phyloP scores from a whole-genome alignment of 2,113 vertebrate genomes.

The Aspiorhynchus laticeps region DNA sequence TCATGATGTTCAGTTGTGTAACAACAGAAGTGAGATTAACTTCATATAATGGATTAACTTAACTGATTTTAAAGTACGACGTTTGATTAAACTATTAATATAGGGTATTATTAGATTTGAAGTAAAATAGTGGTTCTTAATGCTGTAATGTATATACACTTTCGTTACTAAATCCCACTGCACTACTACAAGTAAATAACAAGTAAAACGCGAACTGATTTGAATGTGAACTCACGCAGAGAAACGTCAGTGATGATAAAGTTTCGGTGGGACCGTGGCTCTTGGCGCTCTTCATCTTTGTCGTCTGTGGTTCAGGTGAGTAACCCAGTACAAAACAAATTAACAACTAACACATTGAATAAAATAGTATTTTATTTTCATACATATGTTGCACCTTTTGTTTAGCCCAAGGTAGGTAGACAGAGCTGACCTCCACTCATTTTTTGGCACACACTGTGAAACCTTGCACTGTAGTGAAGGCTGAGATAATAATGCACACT shows the following conservation, averaged over 20 bases:
- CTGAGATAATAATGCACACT: constrained; percentile 25
- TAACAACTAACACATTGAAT: neutral
- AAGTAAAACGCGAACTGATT: neutral
- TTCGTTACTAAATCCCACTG: neutral
- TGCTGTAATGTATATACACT: neutral
- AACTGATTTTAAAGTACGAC: neutral
- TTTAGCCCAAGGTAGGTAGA: neutral
- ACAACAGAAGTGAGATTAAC: neutral
- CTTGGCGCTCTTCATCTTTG: constrained; percentile 81
- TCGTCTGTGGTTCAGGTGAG: constrained; percentile 84
- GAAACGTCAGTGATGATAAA: constrained; percentile 80
- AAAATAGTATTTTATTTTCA: neutral
- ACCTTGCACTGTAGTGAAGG: constrained; percentile 33
- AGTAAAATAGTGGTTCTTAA: neutral
- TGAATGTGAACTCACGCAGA: constrained; percentile 59
- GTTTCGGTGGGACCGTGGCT: constrained; percentile 83
- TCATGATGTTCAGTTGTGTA: neutral
- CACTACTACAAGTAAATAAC: neutral
- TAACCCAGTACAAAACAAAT: neutral
- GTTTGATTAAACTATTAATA: neutral
- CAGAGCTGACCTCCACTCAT: neutral
- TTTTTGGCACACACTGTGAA: neutral
- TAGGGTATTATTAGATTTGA: neutral
- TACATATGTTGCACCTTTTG: no score
- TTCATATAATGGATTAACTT: no score